These are phyloP conservation scores for Mechanitis mazaeus DNA, from an alignment of 2,888 invertebrate species.

Conservation along the genomic window DNA sequence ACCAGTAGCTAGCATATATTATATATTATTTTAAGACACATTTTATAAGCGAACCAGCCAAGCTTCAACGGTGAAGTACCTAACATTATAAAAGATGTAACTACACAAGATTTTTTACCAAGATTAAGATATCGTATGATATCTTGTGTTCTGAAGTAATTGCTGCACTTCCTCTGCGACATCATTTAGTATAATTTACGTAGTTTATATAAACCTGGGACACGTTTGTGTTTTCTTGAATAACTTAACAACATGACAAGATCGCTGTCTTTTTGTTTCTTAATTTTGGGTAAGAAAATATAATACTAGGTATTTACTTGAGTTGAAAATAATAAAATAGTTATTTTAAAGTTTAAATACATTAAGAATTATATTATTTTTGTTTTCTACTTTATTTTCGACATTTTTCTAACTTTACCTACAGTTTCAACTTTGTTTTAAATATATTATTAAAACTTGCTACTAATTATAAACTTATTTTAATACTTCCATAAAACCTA, in stretches of 20 bases:
- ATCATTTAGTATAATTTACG: slow-evolving; percentile 64
- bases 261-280: slow-evolving; percentile 40
- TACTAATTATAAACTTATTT: no score
- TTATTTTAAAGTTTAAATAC: no score
- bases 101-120: slow-evolving; percentile 1
- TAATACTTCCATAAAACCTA: no score
- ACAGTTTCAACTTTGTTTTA: no score
- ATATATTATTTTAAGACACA: no score
- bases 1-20: no score
- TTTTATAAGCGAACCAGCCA: background rate
- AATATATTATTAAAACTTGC: no score
- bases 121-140: slow-evolving; percentile 6
- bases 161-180: slow-evolving; percentile 61
- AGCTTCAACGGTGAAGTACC: background rate
- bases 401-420: no score
- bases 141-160: slow-evolving; percentile 43
- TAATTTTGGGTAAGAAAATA: slow-evolving; percentile 48
- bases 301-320: background rate
- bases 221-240: slow-evolving; percentile 44
- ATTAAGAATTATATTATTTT: no score
- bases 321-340: no score
- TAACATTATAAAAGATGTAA: background rate
- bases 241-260: slow-evolving; percentile 43
- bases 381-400: no score
- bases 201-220: slow-evolving; percentile 64